phyloP scores from a whole-genome alignment of 1,140 invertebrate species.

The Meloidogyne floridensis region DNA sequence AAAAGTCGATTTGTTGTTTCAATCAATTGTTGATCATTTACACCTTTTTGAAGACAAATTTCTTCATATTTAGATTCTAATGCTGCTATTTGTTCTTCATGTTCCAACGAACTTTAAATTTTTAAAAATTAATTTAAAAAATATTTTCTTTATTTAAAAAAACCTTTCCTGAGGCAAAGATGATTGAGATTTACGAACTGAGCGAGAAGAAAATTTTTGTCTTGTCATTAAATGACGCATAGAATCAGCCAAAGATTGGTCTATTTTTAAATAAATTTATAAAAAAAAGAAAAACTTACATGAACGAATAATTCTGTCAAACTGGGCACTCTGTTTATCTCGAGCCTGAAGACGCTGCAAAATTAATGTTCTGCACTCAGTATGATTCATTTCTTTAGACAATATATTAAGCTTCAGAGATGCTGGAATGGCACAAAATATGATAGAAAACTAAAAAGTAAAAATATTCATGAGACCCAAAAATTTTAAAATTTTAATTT shows the following conservation, averaged over 20 bases:
- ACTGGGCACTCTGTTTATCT: slow-evolving; percentile 38
- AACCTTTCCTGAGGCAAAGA: slow-evolving; percentile 11
- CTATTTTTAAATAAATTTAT: slow-evolving; percentile 15
- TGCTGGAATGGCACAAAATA: too few relatives aligned
- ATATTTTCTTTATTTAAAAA: slow-evolving; percentile 8
- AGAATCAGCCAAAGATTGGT: slow-evolving; percentile 20
- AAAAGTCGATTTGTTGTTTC: slow-evolving; percentile 36
- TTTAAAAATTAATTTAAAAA: slow-evolving; percentile 1
- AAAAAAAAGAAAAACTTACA: slow-evolving; percentile 19
- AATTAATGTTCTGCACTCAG: slow-evolving; percentile 27
- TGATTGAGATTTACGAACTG: slow-evolving; percentile 11
- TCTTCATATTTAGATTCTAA: slow-evolving; percentile 36
- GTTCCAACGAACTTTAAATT: slow-evolving; percentile 18
- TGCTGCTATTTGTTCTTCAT: slow-evolving; percentile 30
- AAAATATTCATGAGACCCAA: too few relatives aligned
- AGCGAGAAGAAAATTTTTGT: slow-evolving; percentile 11
- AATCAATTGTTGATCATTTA: slow-evolving; percentile 42
- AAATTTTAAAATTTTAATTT: too few relatives aligned
- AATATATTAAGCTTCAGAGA: not conserved
- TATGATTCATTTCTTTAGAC: not conserved
- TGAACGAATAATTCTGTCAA: slow-evolving; percentile 33
- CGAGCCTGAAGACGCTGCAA: slow-evolving; percentile 34
- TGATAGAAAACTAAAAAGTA: too few relatives aligned
- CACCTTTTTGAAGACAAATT: slow-evolving; percentile 41
- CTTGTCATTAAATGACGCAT: slow-evolving; percentile 25